A percentile compares a stretch with the other conserved stretches of the same genome.
These are phyloP conservation scores for Drosophila littoralis DNA, from an alignment of 1,140 invertebrate genomes.

Conservation along the genomic window DNA sequence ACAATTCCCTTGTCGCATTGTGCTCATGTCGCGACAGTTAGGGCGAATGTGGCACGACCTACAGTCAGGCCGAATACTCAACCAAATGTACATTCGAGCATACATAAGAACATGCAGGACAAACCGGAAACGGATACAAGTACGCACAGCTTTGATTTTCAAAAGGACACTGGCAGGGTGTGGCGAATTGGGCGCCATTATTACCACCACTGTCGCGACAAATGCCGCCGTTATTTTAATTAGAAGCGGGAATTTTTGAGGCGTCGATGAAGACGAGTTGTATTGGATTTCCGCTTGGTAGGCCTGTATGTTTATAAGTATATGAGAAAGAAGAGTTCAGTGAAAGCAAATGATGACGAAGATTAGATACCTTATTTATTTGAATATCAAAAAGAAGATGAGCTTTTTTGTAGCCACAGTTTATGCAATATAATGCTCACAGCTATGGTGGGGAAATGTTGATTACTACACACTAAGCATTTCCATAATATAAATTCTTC, in stretches of 20 bases:
- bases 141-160: slow-evolving; percentile 74
- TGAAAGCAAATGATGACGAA: neutral
- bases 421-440: no score
- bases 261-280: slow-evolving; percentile 67
- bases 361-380: neutral
- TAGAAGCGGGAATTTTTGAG: slow-evolving; percentile 67
- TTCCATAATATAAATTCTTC: no score
- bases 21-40: slow-evolving; percentile 52
- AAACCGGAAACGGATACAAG: slow-evolving; percentile 54
- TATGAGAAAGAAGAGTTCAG: neutral
- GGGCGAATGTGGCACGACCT: slow-evolving; percentile 57
- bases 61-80: slow-evolving; percentile 39
- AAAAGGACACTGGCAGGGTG: slow-evolving; percentile 47
- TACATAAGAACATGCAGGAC: slow-evolving; percentile 15
- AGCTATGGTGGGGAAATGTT: no score
- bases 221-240: slow-evolving; percentile 69
- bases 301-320: neutral
- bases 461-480: no score
- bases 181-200: slow-evolving; percentile 67
- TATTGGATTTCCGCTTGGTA: slow-evolving; percentile 19
- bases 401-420: no score
- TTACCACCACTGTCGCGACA: slow-evolving; percentile 75
- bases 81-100: slow-evolving; percentile 27
- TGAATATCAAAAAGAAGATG: no score
- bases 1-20: slow-evolving; percentile 59